Evolutionary conservation across 2,797 vertebrate species (phyloP).

Genomic region (Gambelia wislizenii): DNA sequence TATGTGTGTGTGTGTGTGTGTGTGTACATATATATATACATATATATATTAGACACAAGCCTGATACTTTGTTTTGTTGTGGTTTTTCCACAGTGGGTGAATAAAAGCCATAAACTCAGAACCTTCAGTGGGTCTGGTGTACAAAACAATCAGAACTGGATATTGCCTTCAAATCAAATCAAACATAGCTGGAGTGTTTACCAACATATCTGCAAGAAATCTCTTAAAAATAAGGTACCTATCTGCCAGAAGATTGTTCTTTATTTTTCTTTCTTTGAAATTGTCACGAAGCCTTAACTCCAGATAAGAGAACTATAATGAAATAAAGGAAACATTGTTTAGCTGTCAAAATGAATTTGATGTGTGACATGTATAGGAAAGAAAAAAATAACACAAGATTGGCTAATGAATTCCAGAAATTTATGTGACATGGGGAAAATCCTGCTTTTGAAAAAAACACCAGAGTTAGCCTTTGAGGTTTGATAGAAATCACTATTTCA

Average conservation of each 20-base stretch:
- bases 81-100: background rate
- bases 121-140: constrained; percentile 36
- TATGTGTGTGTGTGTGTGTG: too few relatives aligned
- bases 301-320: constrained; percentile 73
- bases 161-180: constrained; percentile 48
- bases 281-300: constrained; percentile 72
- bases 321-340: constrained; percentile 74
- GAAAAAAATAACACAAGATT: constrained; percentile 67
- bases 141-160: constrained; percentile 29
- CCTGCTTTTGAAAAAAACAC: constrained; percentile 66
- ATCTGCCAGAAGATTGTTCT: constrained; percentile 63
- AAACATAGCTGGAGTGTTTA: constrained; percentile 56
- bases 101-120: constrained; percentile 25
- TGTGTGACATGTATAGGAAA: constrained; percentile 64
- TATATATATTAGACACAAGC: too few relatives aligned
- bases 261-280: constrained; percentile 63
- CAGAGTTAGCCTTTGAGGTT: constrained; percentile 56
- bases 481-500: constrained; percentile 63
- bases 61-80: background rate
- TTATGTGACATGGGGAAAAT: constrained; percentile 50
- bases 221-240: constrained; percentile 67
- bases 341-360: constrained; percentile 75
- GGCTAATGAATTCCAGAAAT: constrained; percentile 72
- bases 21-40: too few relatives aligned
- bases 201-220: constrained; percentile 50